Conservation (phyloP, 2,797 vertebrate species). For the Austrolebias charrua region DNA sequence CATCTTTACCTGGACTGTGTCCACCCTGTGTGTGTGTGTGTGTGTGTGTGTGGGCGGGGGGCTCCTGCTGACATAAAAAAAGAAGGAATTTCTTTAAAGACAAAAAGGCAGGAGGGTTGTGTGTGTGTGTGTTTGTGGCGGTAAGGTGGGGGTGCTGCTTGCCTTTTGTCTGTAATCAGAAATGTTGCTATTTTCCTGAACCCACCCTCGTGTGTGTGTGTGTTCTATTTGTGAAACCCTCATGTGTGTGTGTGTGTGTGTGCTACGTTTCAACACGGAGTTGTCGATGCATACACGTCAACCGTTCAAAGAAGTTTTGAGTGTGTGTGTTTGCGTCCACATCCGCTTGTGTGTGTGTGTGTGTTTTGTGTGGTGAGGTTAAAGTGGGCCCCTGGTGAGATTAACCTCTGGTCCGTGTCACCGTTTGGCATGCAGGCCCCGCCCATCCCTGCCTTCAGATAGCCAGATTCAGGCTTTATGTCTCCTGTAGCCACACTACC, state of each 20-base stretch:
- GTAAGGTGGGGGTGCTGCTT: slow-evolving; percentile 53
- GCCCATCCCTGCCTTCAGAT: slow-evolving; percentile 80
- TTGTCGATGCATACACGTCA: slow-evolving; percentile 53
- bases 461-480: slow-evolving; percentile 87
- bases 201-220: slow-evolving; percentile 41
- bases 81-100: slow-evolving; percentile 80
- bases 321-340: slow-evolving; percentile 21
- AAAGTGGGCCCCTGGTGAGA: slow-evolving; percentile 84
- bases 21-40: slow-evolving; percentile 3
- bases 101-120: slow-evolving; percentile 71
- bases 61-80: slow-evolving; percentile 26
- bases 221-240: slow-evolving; percentile 50
- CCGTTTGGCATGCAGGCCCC: slow-evolving; percentile 84
- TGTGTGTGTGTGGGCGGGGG: slow-evolving; percentile 6
- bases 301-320: slow-evolving; percentile 45
- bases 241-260: slow-evolving; percentile 6
- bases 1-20: slow-evolving; percentile 45
- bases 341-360: slow-evolving; percentile 27
- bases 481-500: slow-evolving; percentile 77
- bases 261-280: slow-evolving; percentile 26
- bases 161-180: slow-evolving; percentile 70
- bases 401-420: slow-evolving; percentile 84
- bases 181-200: slow-evolving; percentile 50
- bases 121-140: slow-evolving; percentile 24
- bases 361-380: slow-evolving; percentile 83